Evolutionary conservation across 2,113 vertebrate species (phyloP), one percentile per base, ranked within the genome.

Genomic region (Ammodytes marinus): DNA sequence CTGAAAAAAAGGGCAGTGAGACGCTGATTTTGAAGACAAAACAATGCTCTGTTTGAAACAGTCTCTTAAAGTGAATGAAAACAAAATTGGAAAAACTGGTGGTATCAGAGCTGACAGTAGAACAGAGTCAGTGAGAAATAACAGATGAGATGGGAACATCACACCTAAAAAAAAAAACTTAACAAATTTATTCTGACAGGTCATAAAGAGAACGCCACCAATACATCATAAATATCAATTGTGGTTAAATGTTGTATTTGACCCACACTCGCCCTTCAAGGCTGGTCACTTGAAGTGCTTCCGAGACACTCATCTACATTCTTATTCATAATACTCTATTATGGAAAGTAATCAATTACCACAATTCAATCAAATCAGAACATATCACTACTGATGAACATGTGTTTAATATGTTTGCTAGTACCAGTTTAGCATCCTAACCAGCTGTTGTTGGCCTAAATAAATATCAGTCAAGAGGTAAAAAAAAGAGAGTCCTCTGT

Each of bases 231-330:
- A 91, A 93, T 89, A 92, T 80, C 74, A 58, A 87, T 76, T 84
- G 77, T 69, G 50, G 53, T 84, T 79, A 45, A 84, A 76, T 60
- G 76, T 77, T 74, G 77, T 65, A 64, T 86, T 77, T 61, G 83
- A 89, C 84, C 55, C 82, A 85, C 71, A 83, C 60, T 72, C 59
- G 80, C 79, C 79, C 77, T 67, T 74, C 7, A 53, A 86, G 82
- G 79, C 92, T 80, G 86, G 79, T 80, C 89, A 84, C 80, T 82
- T 89, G 92, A 96, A 96, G 95, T 95, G 95, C 95, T 96, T 95
- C 78, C 88, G 84, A 94, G 86, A 95, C 92, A 93, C 92, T 91
- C 83, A 83, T 93, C 87, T 94, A 95, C 92, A 94, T 94, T 94
- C 91, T 92, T 94, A 85, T 84, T 89, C 74, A 92, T 91, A 95